phyloP scores from a whole-genome alignment of 2,888 invertebrate genomes.

The Drosophila monieri region DNA sequence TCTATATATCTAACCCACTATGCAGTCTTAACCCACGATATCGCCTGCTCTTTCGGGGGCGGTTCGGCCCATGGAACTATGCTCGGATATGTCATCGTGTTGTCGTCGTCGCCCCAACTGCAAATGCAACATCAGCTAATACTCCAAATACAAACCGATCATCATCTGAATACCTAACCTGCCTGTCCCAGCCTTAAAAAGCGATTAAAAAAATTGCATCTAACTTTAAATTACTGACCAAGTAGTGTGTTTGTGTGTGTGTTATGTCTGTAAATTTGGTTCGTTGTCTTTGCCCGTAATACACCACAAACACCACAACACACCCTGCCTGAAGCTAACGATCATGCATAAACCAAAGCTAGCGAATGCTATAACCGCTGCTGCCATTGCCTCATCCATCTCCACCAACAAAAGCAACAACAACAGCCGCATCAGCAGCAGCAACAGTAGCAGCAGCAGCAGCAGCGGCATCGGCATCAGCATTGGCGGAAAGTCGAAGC shows the following conservation, averaged over 20 bases:
- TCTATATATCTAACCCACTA: conserved; percentile 32
- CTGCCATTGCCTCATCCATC: conserved; percentile 78
- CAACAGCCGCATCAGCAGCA: conserved; percentile 46
- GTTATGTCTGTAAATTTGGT: conserved; percentile 51
- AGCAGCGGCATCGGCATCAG: conserved; percentile 24
- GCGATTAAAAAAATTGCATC: conserved; percentile 42
- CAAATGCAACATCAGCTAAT: conserved; percentile 33
- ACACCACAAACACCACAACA: conserved; percentile 33
- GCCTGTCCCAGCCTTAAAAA: conserved; percentile 31
- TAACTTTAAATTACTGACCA: conserved; percentile 17
- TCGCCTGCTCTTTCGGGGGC: conserved; percentile 24
- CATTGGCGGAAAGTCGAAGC: conserved; percentile 50
- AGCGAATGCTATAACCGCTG: conserved; percentile 74
- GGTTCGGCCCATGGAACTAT: conserved; percentile 59
- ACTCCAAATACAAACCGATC: conserved; percentile 30
- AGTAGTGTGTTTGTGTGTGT: conserved; percentile 38
- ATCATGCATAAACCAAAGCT: conserved; percentile 78
- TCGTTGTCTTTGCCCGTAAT: conserved; percentile 45
- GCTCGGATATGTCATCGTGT: conserved; percentile 42
- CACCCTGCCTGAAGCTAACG: conserved; percentile 56
- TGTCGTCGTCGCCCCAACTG: conserved; percentile 36
- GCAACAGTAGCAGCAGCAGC: conserved; percentile 14
- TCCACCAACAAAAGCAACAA: conserved; percentile 56
- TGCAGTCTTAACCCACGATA: conserved; percentile 28
- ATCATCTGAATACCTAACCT: conserved; percentile 65